phyloP scores from a whole-genome alignment of 1,140 invertebrate genomes.

The Latrodectus geometricus region DNA sequence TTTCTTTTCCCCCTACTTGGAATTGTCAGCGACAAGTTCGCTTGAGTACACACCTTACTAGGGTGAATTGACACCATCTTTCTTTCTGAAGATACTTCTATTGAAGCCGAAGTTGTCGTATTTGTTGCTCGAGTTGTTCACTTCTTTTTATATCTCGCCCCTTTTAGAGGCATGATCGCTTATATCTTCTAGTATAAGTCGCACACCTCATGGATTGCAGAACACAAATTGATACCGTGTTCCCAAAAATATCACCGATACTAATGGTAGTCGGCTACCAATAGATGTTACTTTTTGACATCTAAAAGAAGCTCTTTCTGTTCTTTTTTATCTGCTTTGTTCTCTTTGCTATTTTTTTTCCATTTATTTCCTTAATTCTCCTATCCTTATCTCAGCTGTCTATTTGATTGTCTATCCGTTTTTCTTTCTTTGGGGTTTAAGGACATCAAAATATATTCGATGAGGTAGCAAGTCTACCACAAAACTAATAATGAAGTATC shows the following conservation, averaged over 20 bases:
- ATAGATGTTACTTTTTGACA: background rate
- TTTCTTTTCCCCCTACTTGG: slow-evolving; percentile 36
- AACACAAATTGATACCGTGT: slow-evolving; percentile 18
- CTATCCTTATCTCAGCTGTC: too few relatives aligned
- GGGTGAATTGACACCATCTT: slow-evolving; percentile 54
- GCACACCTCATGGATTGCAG: slow-evolving; percentile 20
- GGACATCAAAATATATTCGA: too few relatives aligned
- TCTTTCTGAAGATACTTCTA: slow-evolving; percentile 43
- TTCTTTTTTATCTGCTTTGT: too few relatives aligned
- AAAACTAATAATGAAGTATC: too few relatives aligned
- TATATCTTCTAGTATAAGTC: slow-evolving; percentile 38
- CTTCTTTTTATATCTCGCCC: slow-evolving; percentile 6
- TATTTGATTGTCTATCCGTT: too few relatives aligned
- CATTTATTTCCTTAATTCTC: too few relatives aligned
- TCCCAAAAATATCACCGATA: slow-evolving; percentile 22
- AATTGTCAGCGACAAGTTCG: slow-evolving; percentile 57
- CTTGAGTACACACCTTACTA: slow-evolving; percentile 52
- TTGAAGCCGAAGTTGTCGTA: slow-evolving; percentile 6
- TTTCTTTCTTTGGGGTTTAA: too few relatives aligned
- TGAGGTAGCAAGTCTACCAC: too few relatives aligned
- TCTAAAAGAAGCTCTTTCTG: background rate
- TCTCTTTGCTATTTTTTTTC: too few relatives aligned
- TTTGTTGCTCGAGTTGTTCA: slow-evolving; percentile 50
- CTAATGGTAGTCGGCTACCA: background rate
- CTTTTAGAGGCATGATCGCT: slow-evolving; percentile 4